Percentiles rank a stretch among this genome's conserved stretches.
These are phyloP conservation scores for Oscheius sp. DNA, from an alignment of 1,140 invertebrate species.

Conservation along the genomic window DNA sequence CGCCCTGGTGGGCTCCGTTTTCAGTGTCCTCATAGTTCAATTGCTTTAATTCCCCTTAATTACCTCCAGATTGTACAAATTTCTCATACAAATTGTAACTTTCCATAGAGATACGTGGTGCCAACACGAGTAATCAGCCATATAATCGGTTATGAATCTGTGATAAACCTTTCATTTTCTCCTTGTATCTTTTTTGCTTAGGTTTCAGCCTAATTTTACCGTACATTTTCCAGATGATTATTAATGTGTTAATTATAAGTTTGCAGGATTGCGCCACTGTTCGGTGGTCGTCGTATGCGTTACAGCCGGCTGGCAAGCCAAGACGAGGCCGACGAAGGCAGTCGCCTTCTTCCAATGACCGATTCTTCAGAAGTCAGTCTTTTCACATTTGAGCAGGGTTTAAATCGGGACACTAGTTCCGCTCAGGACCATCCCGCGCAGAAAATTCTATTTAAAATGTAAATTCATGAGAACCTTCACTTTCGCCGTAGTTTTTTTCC, in stretches of 20 bases:
- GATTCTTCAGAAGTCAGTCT: conserved; percentile 28
- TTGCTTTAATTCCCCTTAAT: neutral
- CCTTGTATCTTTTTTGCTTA: neutral
- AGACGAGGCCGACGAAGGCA: conserved; percentile 30
- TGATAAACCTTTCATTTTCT: neutral
- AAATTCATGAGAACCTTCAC: neutral
- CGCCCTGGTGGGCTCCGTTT: conserved; percentile 14
- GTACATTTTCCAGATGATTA: neutral
- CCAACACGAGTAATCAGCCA: too few species aligned
- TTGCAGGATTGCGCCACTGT: neutral
- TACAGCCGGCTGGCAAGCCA: conserved; percentile 33
- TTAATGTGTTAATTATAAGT: neutral
- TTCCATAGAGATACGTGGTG: too few species aligned
- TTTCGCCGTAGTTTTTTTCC: neutral
- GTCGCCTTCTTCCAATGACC: conserved; percentile 34
- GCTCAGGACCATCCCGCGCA: too few species aligned
- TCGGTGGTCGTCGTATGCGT: conserved; percentile 19
- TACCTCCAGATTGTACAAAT: too few species aligned
- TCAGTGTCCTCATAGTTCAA: conserved; percentile 5
- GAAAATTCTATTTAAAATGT: neutral
- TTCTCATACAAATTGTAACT: neutral
- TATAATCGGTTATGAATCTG: too few species aligned
- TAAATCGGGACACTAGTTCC: too few species aligned
- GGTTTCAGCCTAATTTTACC: neutral
- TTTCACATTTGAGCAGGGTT: neutral